Base-by-base conservation (phyloP, 1,140 invertebrate species). In the Drosophila punjabiensis region DNA sequence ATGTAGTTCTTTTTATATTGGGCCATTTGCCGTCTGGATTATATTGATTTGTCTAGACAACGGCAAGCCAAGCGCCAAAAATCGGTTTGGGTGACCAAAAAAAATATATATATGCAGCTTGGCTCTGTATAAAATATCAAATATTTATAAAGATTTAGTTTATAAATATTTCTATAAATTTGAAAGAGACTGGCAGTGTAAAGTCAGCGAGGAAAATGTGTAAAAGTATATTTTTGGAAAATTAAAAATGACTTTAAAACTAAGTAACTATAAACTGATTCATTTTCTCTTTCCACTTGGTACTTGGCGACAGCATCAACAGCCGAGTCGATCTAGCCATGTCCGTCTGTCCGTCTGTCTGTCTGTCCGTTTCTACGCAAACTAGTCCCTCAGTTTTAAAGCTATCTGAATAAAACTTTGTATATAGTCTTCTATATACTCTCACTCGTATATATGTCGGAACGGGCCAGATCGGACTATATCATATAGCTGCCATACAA, bases 41-140 rank as follows among this genome's bases (percentile, higher is more conserved):
- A 87, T 87, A 87, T 87, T 87, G 83, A 87, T 87, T 87, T 87
- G 81, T 77, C 75, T 77, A 77, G 74, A 77, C 71, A 18, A 62
- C 37, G 53, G 53, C 70, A 74, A 74, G 70, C 66, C 70, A 71
- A 73, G 55, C 30, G 68, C 69, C 70, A 74, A 43, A 50, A 39
- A 73, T 73, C 53, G 52, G 35, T 35, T 65, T 61, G 35, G 14
- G 9, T 13, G 53, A 9, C 20, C 4, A 61, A 8, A 47, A 45
- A 60, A 8, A 33, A 13, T 6, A 30, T 50, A n/a, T 11, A 30
- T 52, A 14, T 18, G 33, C 4, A 37, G 48, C 16, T 43, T 14
- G 37, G 24, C n/a, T 56, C n/a, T 56, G 20, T 68, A 70, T 68
- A 53, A 67, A 55, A 68, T 68, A 70, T 70, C 20, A 50, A 52